Base-by-base conservation (phyloP, 35 echinoderm and acorn worm species). In the Hemicentrotus pulcherrimus region DNA sequence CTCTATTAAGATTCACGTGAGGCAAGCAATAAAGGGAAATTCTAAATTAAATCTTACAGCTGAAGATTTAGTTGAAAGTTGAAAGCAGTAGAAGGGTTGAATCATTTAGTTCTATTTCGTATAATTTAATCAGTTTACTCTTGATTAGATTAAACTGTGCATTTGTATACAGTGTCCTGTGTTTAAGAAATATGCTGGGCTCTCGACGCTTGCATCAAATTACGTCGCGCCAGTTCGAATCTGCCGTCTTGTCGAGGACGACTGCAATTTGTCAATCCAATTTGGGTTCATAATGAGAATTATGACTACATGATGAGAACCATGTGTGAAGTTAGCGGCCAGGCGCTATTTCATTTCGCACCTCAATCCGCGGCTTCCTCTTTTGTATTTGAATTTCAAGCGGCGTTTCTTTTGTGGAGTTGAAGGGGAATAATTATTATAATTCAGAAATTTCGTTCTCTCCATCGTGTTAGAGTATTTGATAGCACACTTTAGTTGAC, bases 281-380 rank as follows among this genome's bases (percentile, higher is more conserved):
- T 78, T 78, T 78, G 65, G 19, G 28, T 78, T 28, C 24, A 78
- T 78, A 78, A 78, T 78, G 65, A 78, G 65, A 78, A 78, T 78
- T 22, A 78, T 78, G 65, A 78, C 65, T 78, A 78, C 65, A 78
- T 78, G 65, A 78, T 78, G 65, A 78, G 65, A n/a, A n/a, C 65
- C 65, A 78, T 78, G 65, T 78, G 65, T 78, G 65, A 78, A 78
- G 19, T 28, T 78, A n/a, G 65, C 19, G 24, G 65, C 65, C 6
- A 78, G 65, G 19, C 65, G 65, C n/a, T 78, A 78, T 78, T 78
- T 78, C 28, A 55, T 78, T 78, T 78, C 65, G 65, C 65, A 78
- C 65, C 65, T 78, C 28, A 78, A 0, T 78, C n/a, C 65, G 65
- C 65, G 19, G 65, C 65, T 78, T 78, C 65, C 28, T 78, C 65